Evolutionary conservation across 1,140 invertebrate genomes (phyloP), one percentile per base, ranked within the genome.

Genomic region (Venturia canescens): DNA sequence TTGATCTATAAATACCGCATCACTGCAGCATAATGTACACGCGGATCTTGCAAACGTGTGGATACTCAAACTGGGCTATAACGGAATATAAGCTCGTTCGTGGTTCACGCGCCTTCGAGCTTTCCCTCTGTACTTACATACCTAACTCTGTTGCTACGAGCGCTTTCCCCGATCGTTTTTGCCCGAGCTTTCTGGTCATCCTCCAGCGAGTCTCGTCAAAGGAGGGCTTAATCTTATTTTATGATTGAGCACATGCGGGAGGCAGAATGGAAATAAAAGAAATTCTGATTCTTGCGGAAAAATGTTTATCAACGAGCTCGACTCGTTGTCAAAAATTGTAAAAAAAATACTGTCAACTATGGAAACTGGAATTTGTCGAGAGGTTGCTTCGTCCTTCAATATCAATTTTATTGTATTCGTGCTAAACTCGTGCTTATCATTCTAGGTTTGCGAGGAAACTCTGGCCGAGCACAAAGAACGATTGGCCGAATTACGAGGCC

Each of bases 361-460:
- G n/a, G n/a, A n/a, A n/a, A n/a, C n/a, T n/a, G n/a, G n/a, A n/a
- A n/a, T n/a, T n/a, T n/a, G n/a, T n/a, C n/a, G n/a, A n/a, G n/a
- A n/a, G n/a, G n/a, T n/a, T n/a, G n/a, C n/a, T 44, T 44, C 5
- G 13, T 5, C 7, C 7, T 9, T 44, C 1, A 6, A 44, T 13
- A 13, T 44, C 38, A 13, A 4, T 44, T 9, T 11, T 44, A 44
- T 44, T 44, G 38, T 4, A 9, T 44, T 44, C 38, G 5, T 44
- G 38, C 16, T 18, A 53, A 53, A 53, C 1, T 7, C 5, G 18
- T 53, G 16, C 1, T 53, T 53, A 18, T 67, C 29, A 27, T 84
- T 77, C 38, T 89, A 96, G 96, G 94, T 95, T 89, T 96, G 95
- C 88, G 94, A 96, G 87, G 95, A 96, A 89, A 94, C 94, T 81